Base-by-base conservation (phyloP, 1,140 invertebrate species). In the Pectinophora gossypiella region DNA sequence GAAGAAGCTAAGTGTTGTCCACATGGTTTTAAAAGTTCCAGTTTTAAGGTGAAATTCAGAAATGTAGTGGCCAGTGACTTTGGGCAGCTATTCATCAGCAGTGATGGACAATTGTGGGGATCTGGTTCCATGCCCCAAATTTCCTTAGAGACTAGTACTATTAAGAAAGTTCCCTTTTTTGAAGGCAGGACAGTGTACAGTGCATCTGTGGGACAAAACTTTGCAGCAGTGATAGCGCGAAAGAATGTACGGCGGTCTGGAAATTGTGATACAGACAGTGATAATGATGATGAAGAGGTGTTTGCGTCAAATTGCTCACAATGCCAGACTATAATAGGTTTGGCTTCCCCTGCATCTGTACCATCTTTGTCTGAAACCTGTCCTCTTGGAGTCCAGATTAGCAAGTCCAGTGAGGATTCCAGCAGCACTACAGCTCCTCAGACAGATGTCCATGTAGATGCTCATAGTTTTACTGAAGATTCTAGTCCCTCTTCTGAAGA, bases 121-220 rank as follows among this genome's bases (percentile, higher is more conserved):
- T 93, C 90, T 61, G 94, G 94, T 36, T 76, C 87, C 65, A 94
- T 94, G 76, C 90, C 91, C 6, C 92, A 94, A 70, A 90, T 95
- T 51, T 90, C 91, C 15, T 89, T 95, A 54, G 90, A 90, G 43
- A 85, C 84, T 51, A 61, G 60, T 50, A 88, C 82, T 65, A 92
- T 94, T 51, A 90, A 90, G 32, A 91, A 89, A 84, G 89, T 95
- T 9, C 88, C 87, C 48, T 93, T 93, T 77, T 93, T 95, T 63
- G 90, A 91, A 57, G 92, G 91, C 0, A 89, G 91, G 48, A 87
- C 89, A 54, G 91, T 94, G 2, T 89, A 92, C 23, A 88, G 89
- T 65, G 89, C 92, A 22, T 90, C 89, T 6, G 88, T 93, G 45
- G 94, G 94, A 19, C 88, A 87, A 27, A 91, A 91, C 70, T 94